phyloP scores from a whole-genome alignment of 2,797 vertebrate genomes.

The Molossus alvarezi region DNA sequence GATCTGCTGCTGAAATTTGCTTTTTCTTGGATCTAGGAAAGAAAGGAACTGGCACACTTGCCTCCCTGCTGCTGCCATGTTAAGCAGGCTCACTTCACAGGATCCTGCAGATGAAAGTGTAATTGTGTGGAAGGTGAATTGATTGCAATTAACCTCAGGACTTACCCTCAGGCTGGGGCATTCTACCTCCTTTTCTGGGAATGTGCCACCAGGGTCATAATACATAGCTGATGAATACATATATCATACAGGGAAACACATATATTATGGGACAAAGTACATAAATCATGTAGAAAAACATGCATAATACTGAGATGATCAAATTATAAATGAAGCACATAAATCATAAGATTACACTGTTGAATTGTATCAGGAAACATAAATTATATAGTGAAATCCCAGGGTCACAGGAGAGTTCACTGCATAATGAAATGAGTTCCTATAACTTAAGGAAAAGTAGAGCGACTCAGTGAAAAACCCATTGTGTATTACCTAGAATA shows the following conservation, averaged over 20 bases:
- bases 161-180: conserved; percentile 89
- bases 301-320: conserved; percentile 90
- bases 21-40: conserved; percentile 82
- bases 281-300: conserved; percentile 92
- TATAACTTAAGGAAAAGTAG: conserved; percentile 86
- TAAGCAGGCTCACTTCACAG: conserved; percentile 88
- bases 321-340: conserved; percentile 93
- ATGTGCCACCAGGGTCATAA: conserved; percentile 85
- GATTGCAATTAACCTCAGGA: conserved; percentile 93
- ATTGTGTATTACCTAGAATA: conserved; percentile 70
- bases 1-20: conserved; percentile 81
- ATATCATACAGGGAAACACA: conserved; percentile 85
- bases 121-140: conserved; percentile 95
- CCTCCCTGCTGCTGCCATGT: conserved; percentile 82
- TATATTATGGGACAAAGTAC: conserved; percentile 88
- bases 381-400: conserved; percentile 90
- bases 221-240: conserved; percentile 87
- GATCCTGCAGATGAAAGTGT: conserved; percentile 94
- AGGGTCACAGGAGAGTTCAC: conserved; percentile 89
- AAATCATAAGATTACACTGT: conserved; percentile 90
- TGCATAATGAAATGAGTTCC: conserved; percentile 89
- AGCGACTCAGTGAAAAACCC: conserved; percentile 80
- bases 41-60: conserved; percentile 80
- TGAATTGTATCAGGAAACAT: conserved; percentile 90
- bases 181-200: conserved; percentile 88